Conservation (phyloP, 2,113 vertebrate species). For the Tragelaphus imberbis region DNA sequence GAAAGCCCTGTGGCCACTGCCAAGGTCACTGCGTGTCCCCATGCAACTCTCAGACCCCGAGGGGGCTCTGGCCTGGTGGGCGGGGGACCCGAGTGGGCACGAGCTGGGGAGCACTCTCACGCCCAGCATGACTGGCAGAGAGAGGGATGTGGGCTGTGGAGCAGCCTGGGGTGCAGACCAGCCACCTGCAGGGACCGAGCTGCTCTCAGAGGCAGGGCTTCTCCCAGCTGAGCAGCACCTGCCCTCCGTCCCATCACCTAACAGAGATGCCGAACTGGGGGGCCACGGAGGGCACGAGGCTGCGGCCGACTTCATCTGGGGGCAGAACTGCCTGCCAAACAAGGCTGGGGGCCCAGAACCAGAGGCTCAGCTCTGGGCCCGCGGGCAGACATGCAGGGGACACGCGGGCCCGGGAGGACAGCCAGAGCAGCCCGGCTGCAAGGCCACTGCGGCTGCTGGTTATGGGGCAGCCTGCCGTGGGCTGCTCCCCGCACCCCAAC, state of each 20-base stretch:
- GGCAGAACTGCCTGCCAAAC: neutral
- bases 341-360: neutral
- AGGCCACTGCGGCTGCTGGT: rapidly evolving
- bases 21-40: neutral
- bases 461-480: rapidly evolving
- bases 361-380: neutral
- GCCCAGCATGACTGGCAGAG: neutral
- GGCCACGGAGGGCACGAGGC: neutral
- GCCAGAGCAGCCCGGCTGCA: rapidly evolving
- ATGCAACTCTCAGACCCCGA: neutral
- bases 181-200: neutral
- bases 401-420: neutral
- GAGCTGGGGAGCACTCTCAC: neutral
- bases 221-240: neutral
- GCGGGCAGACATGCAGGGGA: neutral
- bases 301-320: neutral
- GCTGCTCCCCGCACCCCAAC: neutral
- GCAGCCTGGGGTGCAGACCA: neutral
- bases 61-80: neutral
- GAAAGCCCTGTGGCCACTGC: neutral
- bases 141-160: neutral
- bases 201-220: neutral
- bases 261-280: neutral
- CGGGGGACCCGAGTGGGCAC: rapidly evolving
- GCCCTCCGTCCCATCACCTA: neutral